Base-by-base conservation (phyloP, 2,888 invertebrate genomes). In the Pristionchus arcanus region DNA sequence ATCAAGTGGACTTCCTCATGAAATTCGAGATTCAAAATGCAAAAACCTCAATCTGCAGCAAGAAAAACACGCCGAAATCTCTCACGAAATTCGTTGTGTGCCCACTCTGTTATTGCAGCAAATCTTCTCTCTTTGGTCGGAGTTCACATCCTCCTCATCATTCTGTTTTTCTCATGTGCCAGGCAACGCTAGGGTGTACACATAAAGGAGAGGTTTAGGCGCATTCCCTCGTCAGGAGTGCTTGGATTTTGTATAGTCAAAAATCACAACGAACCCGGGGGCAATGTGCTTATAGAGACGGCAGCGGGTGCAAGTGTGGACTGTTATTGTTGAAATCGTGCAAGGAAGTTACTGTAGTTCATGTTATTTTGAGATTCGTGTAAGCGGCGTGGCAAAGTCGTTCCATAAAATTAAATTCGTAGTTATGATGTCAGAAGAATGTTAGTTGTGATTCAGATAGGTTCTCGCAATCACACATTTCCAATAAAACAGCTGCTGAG, bases 21-120 rank as follows among this genome's bases (percentile, higher is more conserved):
- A 63, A 63, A 63, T 63, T 63, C 63, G 63, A 63, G 63, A 25
- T n/a, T 63, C 25, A 63, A 63, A 63, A 63, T 63, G 25, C 63
- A 63, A 55, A 55, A 55, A 55, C 5, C 55, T n/a, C 25, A 3
- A n/a, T 21, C 25, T 63, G 68, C 68, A 68, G 68, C 66, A 21
- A 66, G 16, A 68, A 68, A 31, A 68, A 68, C 68, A 68, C 31
- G 68, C 31, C 31, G 28, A 34, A 68, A 68, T 16, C 16, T 66
- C 59, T 59, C 59, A 28, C 68, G 15, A 31, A 68, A 68, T 68
- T 28, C 31, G 31, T 68, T 68, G 16, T 63, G 63, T 16, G 68
- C 68, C 68, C 68, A 28, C 68, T 68, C 68, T 68, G 68, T 68
- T 68, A 34, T 63, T 68, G 68, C 68, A 31, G 68, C 68, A 68